Evolutionary conservation across 2,797 vertebrate species (phyloP).

Genomic region (Schizothorax lantsangensis): DNA sequence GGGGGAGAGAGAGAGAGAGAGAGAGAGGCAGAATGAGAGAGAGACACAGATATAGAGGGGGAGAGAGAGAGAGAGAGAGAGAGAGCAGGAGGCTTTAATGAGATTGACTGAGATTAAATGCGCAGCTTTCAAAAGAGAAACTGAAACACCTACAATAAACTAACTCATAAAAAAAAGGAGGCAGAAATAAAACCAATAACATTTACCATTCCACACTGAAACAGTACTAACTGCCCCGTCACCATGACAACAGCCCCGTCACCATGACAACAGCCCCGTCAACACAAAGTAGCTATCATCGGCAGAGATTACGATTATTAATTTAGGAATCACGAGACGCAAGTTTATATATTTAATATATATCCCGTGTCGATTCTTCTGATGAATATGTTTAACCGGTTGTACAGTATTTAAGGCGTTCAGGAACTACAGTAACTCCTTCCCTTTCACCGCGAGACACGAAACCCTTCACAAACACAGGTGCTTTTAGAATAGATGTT

Average conservation of each 20-base stretch:
- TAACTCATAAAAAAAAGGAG: not conserved
- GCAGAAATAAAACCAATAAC: not conserved
- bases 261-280: constrained; percentile 5
- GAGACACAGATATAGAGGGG: not conserved
- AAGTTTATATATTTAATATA: not conserved
- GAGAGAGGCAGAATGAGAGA: constrained; percentile 43
- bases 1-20: constrained; percentile 52
- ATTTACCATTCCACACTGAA: not conserved
- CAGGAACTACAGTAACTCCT: not conserved
- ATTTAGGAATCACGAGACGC: too few relatives aligned
- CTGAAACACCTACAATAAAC: not conserved
- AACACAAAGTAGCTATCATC: not conserved
- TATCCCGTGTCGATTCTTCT: not conserved
- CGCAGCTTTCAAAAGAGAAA: constrained; percentile 10
- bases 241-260: constrained; percentile 20
- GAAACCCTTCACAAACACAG: not conserved
- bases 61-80: constrained; percentile 55
- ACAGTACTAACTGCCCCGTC: not conserved
- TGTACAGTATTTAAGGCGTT: not conserved
- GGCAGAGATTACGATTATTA: too few relatives aligned
- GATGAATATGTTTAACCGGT: accelerated
- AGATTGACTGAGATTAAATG: constrained; percentile 20
- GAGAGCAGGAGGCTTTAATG: constrained; percentile 73
- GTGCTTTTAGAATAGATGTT: too few relatives aligned
- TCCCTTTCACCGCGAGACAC: not conserved